Evolutionary conservation across 2,113 vertebrate genomes (phyloP).

Genomic region (Callopanchax toddi): DNA sequence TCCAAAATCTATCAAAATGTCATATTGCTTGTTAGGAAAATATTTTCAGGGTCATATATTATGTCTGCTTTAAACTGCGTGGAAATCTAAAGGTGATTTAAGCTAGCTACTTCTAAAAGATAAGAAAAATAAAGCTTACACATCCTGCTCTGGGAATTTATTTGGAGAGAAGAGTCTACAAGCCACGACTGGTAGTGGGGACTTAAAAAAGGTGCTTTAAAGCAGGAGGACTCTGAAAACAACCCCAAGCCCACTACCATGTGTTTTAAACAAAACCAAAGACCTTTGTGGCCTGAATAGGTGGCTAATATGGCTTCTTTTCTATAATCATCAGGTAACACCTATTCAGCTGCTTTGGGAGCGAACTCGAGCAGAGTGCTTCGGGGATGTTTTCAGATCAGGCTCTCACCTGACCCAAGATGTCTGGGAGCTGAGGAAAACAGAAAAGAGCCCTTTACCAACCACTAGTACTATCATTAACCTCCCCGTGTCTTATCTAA

Average conservation of each 20-base stretch:
- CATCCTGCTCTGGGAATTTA: conserved; percentile 26
- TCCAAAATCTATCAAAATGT: too few species aligned
- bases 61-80: too few species aligned
- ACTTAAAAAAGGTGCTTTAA: conserved; percentile 26
- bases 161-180: conserved; percentile 25
- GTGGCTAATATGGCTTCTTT: conserved; percentile 12
- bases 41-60: too few species aligned
- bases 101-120: conserved; percentile 10
- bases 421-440: conserved; percentile 74
- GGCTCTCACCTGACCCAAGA: conserved; percentile 76
- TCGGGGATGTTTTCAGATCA: conserved; percentile 70
- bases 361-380: conserved; percentile 17
- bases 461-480: conserved; percentile 47
- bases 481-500: conserved; percentile 40
- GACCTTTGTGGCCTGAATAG: conserved; percentile 13
- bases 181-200: conserved; percentile 35
- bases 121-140: conserved; percentile 3
- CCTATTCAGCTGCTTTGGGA: conserved; percentile 15
- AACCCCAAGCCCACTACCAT: conserved; percentile 43
- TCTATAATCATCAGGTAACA: conserved; percentile 15
- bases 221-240: conserved; percentile 71
- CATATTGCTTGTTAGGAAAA: too few species aligned
- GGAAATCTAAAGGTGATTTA: not conserved
- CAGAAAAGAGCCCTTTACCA: conserved; percentile 75
- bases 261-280: conserved; percentile 37